phyloP scores from a whole-genome alignment of 2,888 invertebrate species.

The Machimus atricapillus region DNA sequence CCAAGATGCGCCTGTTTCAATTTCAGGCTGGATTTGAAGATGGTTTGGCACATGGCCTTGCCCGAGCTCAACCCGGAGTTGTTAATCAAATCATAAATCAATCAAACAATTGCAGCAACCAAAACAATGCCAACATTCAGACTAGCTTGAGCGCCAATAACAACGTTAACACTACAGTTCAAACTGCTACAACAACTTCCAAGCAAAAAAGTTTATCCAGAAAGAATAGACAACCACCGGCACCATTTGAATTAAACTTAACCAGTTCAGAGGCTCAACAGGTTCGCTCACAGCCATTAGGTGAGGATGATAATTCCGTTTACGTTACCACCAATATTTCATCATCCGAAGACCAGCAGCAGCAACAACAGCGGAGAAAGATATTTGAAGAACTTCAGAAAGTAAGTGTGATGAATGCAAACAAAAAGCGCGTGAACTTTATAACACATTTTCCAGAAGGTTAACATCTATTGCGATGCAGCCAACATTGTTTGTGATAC shows the following conservation, averaged over 20 bases:
- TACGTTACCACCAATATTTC: slow-evolving; percentile 43
- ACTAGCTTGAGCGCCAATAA: background rate
- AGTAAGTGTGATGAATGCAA: slow-evolving; percentile 21
- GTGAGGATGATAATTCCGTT: slow-evolving; percentile 57
- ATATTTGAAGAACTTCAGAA: slow-evolving; percentile 54
- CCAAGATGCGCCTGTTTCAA: slow-evolving; percentile 61
- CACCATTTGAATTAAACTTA: slow-evolving; percentile 56
- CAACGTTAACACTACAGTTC: slow-evolving; percentile 43
- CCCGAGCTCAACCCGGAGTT: slow-evolving; percentile 49
- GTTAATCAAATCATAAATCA: slow-evolving; percentile 50
- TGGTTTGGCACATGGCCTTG: slow-evolving; percentile 53
- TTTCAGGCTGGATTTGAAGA: slow-evolving; percentile 62
- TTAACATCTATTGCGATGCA: slow-evolving; percentile 44
- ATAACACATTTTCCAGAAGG: slow-evolving; percentile 56
- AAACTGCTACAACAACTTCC: slow-evolving; percentile 45
- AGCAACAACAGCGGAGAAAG: slow-evolving; percentile 53
- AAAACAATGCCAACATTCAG: slow-evolving; percentile 14
- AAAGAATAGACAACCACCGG: slow-evolving; percentile 58
- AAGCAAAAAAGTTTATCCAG: slow-evolving; percentile 57
- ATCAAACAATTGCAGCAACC: slow-evolving; percentile 5
- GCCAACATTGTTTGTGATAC: slow-evolving; percentile 48
- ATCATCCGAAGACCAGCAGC: slow-evolving; percentile 49
- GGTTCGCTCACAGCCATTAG: slow-evolving; percentile 64
- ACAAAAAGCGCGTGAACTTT: slow-evolving; percentile 47
- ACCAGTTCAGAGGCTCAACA: slow-evolving; percentile 53